Evolutionary conservation across 2,797 vertebrate species (phyloP).

Genomic region (Bradypodion ventrale): DNA sequence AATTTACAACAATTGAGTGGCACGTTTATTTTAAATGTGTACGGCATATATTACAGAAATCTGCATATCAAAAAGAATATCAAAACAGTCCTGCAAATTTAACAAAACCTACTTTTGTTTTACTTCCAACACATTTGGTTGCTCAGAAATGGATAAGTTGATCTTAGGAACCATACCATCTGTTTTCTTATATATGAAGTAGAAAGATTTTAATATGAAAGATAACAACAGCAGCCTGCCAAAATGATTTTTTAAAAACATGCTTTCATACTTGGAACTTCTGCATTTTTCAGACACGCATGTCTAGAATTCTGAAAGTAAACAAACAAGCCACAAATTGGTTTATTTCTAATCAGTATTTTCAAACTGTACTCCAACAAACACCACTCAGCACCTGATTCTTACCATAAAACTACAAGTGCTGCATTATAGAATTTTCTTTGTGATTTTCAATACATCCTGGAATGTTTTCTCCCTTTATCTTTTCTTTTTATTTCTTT

Average conservation of each 20-base stretch:
- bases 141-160: too few species aligned
- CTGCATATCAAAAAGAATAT: neutral
- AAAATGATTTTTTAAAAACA: neutral
- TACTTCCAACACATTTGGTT: neutral
- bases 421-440: neutral
- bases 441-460: neutral
- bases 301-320: neutral
- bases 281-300: neutral
- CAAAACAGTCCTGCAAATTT: neutral
- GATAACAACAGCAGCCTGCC: neutral
- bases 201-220: neutral
- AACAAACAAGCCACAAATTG: too few species aligned
- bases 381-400: neutral
- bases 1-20: too few species aligned
- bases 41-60: neutral
- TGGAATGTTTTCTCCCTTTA: neutral
- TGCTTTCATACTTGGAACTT: neutral
- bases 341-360: neutral
- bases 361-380: neutral
- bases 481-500: too few species aligned
- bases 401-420: neutral
- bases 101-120: neutral
- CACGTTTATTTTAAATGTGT: too few species aligned
- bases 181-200: neutral
- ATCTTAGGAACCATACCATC: neutral